Evolutionary conservation across 2,888 invertebrate species (phyloP).

Genomic region (Pseudolycoriella hygida): DNA sequence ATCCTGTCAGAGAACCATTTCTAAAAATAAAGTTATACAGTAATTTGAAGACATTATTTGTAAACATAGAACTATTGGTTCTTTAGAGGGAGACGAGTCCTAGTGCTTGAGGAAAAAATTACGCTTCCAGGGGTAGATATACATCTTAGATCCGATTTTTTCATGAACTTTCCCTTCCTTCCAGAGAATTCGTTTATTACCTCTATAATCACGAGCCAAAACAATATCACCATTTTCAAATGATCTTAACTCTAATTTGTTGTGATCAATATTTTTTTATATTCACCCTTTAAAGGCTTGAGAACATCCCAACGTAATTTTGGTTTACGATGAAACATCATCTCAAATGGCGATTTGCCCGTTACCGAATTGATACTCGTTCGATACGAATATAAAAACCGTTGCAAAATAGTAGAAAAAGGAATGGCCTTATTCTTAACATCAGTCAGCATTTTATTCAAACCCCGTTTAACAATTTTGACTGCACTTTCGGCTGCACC

Average conservation of each 20-base stretch:
- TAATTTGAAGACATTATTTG: no score
- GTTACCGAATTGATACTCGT: background rate
- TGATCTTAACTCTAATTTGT: no score
- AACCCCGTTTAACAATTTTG: conserved; percentile 10
- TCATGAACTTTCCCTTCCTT: background rate
- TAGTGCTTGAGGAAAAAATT: background rate
- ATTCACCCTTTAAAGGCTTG: background rate
- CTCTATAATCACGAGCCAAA: background rate
- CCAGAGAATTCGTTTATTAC: background rate
- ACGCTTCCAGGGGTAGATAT: no score
- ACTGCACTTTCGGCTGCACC: conserved; percentile 10
- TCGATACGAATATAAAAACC: background rate
- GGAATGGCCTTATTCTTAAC: conserved; percentile 5
- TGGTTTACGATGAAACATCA: background rate
- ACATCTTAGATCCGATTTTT: no score
- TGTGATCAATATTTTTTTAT: no score
- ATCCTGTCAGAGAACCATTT: no score
- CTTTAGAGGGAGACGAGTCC: no score
- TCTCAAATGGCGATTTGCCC: background rate
- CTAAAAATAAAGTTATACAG: no score
- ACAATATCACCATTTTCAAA: background rate
- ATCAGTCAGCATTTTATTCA: conserved; percentile 10
- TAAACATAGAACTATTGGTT: no score
- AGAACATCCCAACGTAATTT: background rate
- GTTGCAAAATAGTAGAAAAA: background rate